Evolutionary conservation across 2,888 invertebrate species (phyloP).

Genomic region (Drosophila recens): DNA sequence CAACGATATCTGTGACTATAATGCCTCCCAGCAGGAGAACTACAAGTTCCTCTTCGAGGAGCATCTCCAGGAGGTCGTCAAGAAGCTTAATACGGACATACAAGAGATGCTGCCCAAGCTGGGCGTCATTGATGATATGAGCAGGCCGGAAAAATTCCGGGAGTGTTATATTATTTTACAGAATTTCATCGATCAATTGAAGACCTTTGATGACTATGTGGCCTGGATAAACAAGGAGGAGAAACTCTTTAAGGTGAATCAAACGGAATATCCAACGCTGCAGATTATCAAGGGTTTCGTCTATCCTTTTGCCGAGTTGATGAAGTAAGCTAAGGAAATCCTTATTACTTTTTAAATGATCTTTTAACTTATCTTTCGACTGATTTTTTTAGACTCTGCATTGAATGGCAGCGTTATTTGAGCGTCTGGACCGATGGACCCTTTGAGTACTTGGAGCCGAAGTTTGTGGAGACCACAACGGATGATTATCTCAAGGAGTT

Average conservation of each 20-base stretch:
- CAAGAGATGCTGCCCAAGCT: constrained; percentile 91
- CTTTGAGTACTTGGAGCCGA: constrained; percentile 93
- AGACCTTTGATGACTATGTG: constrained; percentile 91
- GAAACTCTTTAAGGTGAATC: constrained; percentile 91
- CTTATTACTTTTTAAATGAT: too few relatives aligned
- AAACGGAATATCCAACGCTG: constrained; percentile 91
- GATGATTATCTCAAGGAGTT: constrained; percentile 93
- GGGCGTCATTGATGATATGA: constrained; percentile 93
- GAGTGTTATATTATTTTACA: constrained; percentile 93
- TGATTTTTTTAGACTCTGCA: constrained; percentile 85
- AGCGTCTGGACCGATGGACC: constrained; percentile 97
- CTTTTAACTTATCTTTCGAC: not conserved
- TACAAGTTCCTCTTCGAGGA: constrained; percentile 95
- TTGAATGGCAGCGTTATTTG: constrained; percentile 92
- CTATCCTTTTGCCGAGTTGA: constrained; percentile 89
- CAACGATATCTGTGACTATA: constrained; percentile 92
- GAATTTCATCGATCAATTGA: constrained; percentile 90
- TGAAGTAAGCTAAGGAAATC: constrained; percentile 86
- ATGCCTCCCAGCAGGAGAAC: constrained; percentile 91
- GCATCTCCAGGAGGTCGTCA: constrained; percentile 89
- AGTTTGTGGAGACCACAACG: constrained; percentile 91
- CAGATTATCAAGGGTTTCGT: constrained; percentile 91
- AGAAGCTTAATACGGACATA: constrained; percentile 90
- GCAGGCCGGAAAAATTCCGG: constrained; percentile 90
- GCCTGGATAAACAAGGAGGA: constrained; percentile 96